A percentile compares a stretch with the other conserved stretches of the same genome.
Evolutionary conservation across 2,797 vertebrate genomes (phyloP).

Genomic region (Melanotaenia maccullochi): DNA sequence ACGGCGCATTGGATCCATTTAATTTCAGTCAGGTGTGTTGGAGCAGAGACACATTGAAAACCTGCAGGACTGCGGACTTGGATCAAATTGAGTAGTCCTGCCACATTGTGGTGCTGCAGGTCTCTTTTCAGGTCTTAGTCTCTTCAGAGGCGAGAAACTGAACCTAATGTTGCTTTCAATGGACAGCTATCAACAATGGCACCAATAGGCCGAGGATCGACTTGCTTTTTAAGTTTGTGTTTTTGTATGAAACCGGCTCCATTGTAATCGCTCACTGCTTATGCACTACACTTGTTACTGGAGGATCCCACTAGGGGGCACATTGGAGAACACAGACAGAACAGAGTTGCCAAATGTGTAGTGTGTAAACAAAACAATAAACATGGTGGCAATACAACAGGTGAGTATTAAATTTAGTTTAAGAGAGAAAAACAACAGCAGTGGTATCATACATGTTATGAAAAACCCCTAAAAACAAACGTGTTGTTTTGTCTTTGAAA

Average conservation of each 20-base stretch:
- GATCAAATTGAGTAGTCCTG: too few species aligned
- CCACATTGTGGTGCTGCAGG: too few species aligned
- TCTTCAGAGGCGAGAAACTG: not conserved
- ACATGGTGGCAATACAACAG: not conserved
- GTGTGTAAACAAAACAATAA: not conserved
- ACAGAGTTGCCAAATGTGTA: not conserved
- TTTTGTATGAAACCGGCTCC: too few species aligned
- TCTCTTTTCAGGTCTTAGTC: too few species aligned
- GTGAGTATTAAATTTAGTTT: not conserved
- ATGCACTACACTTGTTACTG: not conserved
- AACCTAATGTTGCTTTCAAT: not conserved
- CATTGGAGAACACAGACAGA: not conserved
- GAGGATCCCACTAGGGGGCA: too few species aligned
- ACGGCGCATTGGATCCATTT: too few species aligned
- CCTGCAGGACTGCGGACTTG: too few species aligned
- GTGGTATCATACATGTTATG: not conserved
- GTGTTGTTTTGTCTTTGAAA: not conserved
- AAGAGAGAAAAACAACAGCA: not conserved
- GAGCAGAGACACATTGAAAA: too few species aligned
- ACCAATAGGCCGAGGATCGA: too few species aligned
- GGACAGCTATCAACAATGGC: not conserved
- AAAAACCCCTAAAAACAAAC: not conserved
- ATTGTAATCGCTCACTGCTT: not conserved
- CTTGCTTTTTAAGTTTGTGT: too few species aligned
- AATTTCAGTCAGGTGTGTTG: too few species aligned